These are phyloP conservation scores for Drosophila falleni DNA, from an alignment of 2,888 invertebrate genomes.

Conservation along the genomic window DNA sequence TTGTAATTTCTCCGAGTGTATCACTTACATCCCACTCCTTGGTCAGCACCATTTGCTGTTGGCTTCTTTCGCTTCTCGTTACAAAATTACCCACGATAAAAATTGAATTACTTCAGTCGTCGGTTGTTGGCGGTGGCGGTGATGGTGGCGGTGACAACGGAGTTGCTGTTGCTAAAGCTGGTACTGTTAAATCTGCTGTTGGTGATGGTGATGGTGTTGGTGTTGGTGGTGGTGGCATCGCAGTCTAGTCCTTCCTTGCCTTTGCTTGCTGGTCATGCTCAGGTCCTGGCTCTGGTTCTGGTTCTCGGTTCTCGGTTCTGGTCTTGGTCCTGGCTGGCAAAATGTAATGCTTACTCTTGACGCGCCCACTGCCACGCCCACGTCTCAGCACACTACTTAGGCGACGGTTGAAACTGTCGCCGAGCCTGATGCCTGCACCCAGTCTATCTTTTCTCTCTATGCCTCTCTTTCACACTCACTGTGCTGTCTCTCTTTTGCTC, in stretches of 20 bases:
- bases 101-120: constrained; percentile 84
- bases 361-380: constrained; percentile 63
- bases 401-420: constrained; percentile 73
- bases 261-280: constrained; percentile 49
- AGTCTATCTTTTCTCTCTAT: neutral
- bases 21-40: constrained; percentile 17
- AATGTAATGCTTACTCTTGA: constrained; percentile 75
- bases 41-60: constrained; percentile 56
- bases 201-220: neutral
- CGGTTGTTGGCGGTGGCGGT: constrained; percentile 26
- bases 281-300: constrained; percentile 25
- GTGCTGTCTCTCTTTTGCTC: neutral
- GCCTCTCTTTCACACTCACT: neutral
- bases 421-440: constrained; percentile 49
- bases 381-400: constrained; percentile 66
- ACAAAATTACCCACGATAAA: constrained; percentile 84
- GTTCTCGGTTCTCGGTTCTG: constrained; percentile 25
- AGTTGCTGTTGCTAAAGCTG: constrained; percentile 10
- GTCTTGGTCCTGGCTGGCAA: constrained; percentile 45
- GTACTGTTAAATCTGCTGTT: neutral
- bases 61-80: constrained; percentile 81
- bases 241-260: constrained; percentile 43
- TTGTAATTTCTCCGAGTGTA: constrained; percentile 9
- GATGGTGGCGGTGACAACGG: constrained; percentile 4
- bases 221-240: constrained; percentile 33